phyloP scores from a whole-genome alignment of 2,888 invertebrate species.

The Eurytoma californica region DNA sequence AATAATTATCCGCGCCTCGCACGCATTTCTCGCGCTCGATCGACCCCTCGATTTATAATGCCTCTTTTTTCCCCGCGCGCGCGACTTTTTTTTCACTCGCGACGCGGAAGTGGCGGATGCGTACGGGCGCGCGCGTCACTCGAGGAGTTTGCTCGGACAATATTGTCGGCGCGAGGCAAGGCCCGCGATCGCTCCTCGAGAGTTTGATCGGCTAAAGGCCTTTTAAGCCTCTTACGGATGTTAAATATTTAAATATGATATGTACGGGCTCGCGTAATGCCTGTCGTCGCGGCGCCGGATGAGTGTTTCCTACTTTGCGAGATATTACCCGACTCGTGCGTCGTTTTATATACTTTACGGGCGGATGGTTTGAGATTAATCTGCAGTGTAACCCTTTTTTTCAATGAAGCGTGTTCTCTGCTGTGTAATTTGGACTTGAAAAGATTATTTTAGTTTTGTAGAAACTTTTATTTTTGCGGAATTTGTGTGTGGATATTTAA shows the following conservation, averaged over 20 bases:
- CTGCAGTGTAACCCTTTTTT: no score
- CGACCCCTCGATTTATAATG: constrained; percentile 17
- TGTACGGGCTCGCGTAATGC: constrained; percentile 1
- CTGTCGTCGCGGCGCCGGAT: background rate
- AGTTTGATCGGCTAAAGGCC: constrained; percentile 25
- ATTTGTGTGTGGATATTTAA: no score
- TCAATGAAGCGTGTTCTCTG: no score
- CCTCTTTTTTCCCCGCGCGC: background rate
- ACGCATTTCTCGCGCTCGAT: constrained; percentile 2
- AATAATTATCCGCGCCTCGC: constrained; percentile 11
- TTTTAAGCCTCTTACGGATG: constrained; percentile 34
- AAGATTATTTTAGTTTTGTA: no score
- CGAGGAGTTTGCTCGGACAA: constrained; percentile 18
- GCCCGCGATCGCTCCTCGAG: constrained; percentile 13
- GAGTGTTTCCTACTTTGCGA: no score
- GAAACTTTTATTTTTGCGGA: no score
- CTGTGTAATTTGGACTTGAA: no score
- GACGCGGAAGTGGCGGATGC: background rate
- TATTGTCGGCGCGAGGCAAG: background rate
- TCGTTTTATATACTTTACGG: no score
- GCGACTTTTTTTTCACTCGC: background rate
- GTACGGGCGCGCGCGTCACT: background rate
- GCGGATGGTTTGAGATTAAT: no score
- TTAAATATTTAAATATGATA: constrained; percentile 38
- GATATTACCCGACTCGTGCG: no score